These are phyloP conservation scores for Zaprionus ornatus DNA, from an alignment of 1,140 invertebrate genomes.

Conservation along the genomic window DNA sequence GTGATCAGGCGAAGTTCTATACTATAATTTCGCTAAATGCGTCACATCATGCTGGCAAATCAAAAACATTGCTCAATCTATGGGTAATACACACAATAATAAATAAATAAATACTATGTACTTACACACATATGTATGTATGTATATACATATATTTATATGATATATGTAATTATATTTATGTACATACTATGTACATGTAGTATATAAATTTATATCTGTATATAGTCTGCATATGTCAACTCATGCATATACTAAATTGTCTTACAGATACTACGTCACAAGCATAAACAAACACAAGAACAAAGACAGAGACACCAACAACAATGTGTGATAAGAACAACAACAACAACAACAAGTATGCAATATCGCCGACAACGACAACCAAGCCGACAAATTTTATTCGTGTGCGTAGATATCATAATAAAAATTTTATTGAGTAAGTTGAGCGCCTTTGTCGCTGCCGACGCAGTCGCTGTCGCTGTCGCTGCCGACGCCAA, in stretches of 20 bases:
- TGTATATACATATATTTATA: no score
- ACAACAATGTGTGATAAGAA: slow-evolving; percentile 45
- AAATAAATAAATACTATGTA: no score
- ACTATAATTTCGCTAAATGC: no score
- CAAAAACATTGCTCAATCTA: slow-evolving; percentile 6
- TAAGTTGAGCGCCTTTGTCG: slow-evolving; percentile 71
- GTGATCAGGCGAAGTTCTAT: no score
- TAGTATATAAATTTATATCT: no score
- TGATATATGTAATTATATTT: no score
- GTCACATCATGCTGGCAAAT: slow-evolving; percentile 31
- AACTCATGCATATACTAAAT: background rate
- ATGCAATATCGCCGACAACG: slow-evolving; percentile 34
- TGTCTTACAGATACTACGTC: slow-evolving; percentile 26
- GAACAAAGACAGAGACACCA: slow-evolving; percentile 9
- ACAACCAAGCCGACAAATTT: slow-evolving; percentile 28
- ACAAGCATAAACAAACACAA: slow-evolving; percentile 34
- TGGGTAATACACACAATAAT: no score
- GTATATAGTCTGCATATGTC: background rate
- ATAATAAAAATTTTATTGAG: slow-evolving; percentile 84
- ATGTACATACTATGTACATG: no score
- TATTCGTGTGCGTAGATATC: slow-evolving; percentile 72
- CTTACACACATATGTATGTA: no score
- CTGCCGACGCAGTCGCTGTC: slow-evolving; percentile 4
- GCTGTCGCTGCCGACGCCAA: slow-evolving; percentile 14
- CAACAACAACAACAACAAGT: slow-evolving; percentile 19